Conservation (phyloP, 1,140 invertebrate genomes). For the Zaprionus gabonicus region DNA sequence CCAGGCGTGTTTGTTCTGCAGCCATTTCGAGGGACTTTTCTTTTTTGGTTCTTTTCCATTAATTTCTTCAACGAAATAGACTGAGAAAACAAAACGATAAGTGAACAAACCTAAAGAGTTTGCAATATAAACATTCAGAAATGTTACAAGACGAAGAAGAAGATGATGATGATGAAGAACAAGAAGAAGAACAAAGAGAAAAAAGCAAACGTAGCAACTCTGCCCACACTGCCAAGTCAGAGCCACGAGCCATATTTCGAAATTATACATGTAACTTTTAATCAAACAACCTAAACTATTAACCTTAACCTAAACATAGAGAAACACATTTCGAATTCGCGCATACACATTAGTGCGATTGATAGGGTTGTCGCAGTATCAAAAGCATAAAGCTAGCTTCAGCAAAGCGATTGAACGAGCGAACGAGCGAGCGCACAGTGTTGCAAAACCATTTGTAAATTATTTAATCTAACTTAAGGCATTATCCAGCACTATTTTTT, state of each 20-base stretch:
- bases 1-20: slow-evolving; percentile 37
- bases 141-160: slow-evolving; percentile 30
- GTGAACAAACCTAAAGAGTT: slow-evolving; percentile 20
- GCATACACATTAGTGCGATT: slow-evolving; percentile 48
- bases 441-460: slow-evolving; percentile 75
- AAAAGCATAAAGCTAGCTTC: slow-evolving; percentile 19
- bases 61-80: slow-evolving; percentile 75
- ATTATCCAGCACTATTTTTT: slow-evolving; percentile 74
- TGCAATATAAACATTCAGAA: slow-evolving; percentile 27
- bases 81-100: slow-evolving; percentile 59
- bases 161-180: slow-evolving; percentile 9
- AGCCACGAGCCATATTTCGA: slow-evolving; percentile 82
- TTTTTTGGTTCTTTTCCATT: slow-evolving; percentile 44
- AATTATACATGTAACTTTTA: slow-evolving; percentile 81
- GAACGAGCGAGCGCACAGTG: slow-evolving; percentile 54
- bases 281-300: slow-evolving; percentile 80
- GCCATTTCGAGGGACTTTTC: slow-evolving; percentile 1
- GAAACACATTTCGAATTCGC: slow-evolving; percentile 60
- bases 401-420: neutral
- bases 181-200: slow-evolving; percentile 26
- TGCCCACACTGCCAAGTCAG: slow-evolving; percentile 81
- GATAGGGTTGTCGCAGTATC: slow-evolving; percentile 62
- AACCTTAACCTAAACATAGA: slow-evolving; percentile 74
- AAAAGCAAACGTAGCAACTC: slow-evolving; percentile 47
- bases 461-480: slow-evolving; percentile 74